Conservation (phyloP, 92 coral and sea anemone species). For the Paramuricea clavata region DNA sequence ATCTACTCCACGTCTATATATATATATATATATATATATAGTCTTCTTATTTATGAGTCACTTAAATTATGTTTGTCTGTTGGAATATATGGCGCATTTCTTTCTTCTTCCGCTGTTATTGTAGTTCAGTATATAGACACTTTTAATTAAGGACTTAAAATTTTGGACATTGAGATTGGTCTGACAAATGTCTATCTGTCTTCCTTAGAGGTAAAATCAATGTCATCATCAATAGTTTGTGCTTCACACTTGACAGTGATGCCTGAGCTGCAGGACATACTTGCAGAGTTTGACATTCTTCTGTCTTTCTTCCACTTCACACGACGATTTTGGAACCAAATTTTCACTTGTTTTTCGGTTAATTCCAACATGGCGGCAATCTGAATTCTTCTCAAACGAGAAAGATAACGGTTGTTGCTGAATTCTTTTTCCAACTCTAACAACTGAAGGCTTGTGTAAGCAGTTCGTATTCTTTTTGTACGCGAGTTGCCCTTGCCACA, state of each 20-base stretch:
- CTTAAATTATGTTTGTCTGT: no score
- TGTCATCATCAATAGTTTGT: conserved; percentile 10
- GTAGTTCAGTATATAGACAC: not conserved
- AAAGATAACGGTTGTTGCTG: conserved; percentile 95
- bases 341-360: conserved; percentile 98
- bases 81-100: not conserved
- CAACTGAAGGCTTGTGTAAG: conserved; percentile 96
- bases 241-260: conserved; percentile 39
- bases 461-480: conserved; percentile 95
- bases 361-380: conserved; percentile 94
- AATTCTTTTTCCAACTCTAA: conserved; percentile 95
- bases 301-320: conserved; percentile 99
- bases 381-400: conserved; percentile 94
- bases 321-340: conserved; percentile 99
- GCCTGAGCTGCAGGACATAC: not conserved
- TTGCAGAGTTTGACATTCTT: conserved; percentile 8
- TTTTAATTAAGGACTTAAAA: not conserved
- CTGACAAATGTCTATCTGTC: not conserved
- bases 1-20: no score
- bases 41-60: not conserved
- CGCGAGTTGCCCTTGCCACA: conserved; percentile 83
- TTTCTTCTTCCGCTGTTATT: not conserved
- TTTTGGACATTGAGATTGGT: not conserved
- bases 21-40: no score
- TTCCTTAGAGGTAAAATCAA: not conserved